Percentiles rank a stretch among this genome's conserved stretches.
Conservation (phyloP, 2,888 invertebrate genomes). For the Strigamia transsilvanica region DNA sequence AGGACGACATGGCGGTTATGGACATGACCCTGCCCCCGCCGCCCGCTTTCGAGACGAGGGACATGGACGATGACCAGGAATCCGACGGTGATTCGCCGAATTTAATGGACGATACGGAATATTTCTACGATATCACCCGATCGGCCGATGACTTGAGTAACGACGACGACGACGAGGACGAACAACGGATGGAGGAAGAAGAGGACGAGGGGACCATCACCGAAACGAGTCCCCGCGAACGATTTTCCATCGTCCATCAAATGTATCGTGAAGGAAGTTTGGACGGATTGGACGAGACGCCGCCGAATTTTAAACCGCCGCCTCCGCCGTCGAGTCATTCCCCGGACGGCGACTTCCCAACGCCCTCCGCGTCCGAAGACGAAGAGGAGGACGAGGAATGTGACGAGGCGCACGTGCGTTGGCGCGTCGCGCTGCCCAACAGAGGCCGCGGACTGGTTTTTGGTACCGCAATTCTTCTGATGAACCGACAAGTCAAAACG, state of each 20-base stretch:
- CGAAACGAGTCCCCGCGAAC: not conserved
- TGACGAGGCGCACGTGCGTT: slow-evolving; percentile 41
- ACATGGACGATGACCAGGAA: slow-evolving; percentile 37
- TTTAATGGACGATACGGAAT: slow-evolving; percentile 43
- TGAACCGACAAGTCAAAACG: slow-evolving; percentile 14
- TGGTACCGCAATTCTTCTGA: slow-evolving; percentile 44
- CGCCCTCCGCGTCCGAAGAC: not conserved
- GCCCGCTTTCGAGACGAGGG: slow-evolving; percentile 45
- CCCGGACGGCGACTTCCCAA: not conserved
- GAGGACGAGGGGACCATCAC: slow-evolving; percentile 40
- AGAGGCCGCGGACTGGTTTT: not conserved
- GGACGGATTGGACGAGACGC: slow-evolving; percentile 66
- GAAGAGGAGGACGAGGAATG: slow-evolving; percentile 52
- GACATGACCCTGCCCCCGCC: slow-evolving; percentile 48
- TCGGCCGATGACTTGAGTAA: slow-evolving; percentile 29
- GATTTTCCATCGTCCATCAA: slow-evolving; percentile 68
- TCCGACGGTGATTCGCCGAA: slow-evolving; percentile 19
- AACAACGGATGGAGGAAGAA: not conserved
- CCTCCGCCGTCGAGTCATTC: slow-evolving; percentile 68
- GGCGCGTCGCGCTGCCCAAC: slow-evolving; percentile 13
- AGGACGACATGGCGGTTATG: not conserved
- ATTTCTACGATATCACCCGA: slow-evolving; percentile 32
- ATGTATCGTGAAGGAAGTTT: slow-evolving; percentile 74
- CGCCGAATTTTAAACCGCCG: slow-evolving; percentile 71
- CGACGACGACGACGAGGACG: not conserved